Evolutionary conservation across 2,113 vertebrate species (phyloP).

Genomic region (Sitta europaea): DNA sequence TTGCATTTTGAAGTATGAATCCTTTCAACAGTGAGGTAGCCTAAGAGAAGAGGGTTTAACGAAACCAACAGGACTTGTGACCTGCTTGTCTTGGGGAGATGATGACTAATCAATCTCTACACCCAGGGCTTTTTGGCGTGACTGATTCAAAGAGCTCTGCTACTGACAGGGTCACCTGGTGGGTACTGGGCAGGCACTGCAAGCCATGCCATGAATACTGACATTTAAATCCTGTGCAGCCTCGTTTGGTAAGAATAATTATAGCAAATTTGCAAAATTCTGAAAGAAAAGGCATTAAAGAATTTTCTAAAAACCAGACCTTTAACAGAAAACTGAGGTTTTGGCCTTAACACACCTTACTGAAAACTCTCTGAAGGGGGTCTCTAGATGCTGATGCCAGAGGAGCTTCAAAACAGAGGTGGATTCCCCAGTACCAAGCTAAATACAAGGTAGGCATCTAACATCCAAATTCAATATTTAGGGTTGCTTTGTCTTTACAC

Average conservation of each 20-base stretch:
- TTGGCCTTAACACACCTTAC: background rate
- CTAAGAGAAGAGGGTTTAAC: background rate
- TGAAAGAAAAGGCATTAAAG: background rate
- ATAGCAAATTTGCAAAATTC: background rate
- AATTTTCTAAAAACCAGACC: background rate
- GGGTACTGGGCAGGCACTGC: background rate
- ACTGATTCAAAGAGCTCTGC: background rate
- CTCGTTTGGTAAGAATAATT: background rate
- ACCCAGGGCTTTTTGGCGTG: accelerated
- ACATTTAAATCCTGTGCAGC: background rate
- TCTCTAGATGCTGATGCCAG: background rate
- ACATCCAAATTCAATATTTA: background rate
- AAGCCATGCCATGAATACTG: accelerated
- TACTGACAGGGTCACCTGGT: background rate
- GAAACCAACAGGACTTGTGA: background rate
- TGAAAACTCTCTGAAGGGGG: background rate
- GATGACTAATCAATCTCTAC: background rate
- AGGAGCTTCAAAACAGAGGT: background rate
- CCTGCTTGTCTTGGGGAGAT: background rate
- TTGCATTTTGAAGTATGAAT: background rate
- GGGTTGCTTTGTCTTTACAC: background rate
- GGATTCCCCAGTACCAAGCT: background rate
- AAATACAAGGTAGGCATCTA: background rate
- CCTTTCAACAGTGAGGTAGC: background rate
- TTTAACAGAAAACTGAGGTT: background rate